A percentile compares a stretch with the other conserved stretches of the same genome.
Conservation (phyloP, 2,113 vertebrate species). For the Pimephales promelas region DNA sequence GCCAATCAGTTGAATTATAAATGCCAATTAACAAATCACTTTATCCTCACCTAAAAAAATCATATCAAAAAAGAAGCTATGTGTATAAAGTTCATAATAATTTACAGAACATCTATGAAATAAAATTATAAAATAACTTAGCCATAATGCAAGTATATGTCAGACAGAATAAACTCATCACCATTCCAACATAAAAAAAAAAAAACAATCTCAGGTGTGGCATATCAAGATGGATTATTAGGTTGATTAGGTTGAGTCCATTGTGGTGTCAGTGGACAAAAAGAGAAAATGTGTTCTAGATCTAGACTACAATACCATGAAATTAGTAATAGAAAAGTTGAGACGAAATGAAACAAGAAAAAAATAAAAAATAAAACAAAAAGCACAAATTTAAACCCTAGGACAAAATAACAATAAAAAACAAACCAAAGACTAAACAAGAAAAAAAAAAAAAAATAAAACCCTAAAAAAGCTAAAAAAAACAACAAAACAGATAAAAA, state of each 20-base stretch:
- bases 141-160: not conserved
- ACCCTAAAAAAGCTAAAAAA: not conserved
- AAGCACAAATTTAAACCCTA: not conserved
- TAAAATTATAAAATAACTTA: no score
- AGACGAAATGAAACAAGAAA: not conserved
- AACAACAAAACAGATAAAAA: not conserved
- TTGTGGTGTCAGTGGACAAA: not conserved
- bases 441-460: not conserved
- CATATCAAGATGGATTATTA: not conserved
- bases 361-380: not conserved
- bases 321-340: not conserved
- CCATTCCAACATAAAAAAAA: not conserved
- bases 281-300: not conserved
- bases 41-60: no score
- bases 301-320: not conserved
- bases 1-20: no score
- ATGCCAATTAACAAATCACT: no score
- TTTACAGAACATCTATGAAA: no score
- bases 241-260: constrained; percentile 22
- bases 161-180: not conserved
- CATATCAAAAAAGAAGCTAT: no score
- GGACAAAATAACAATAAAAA: not conserved
- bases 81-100: no score
- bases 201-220: no score
- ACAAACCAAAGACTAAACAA: not conserved